Conservation (phyloP, 2,888 invertebrate species). For the Luperina testacea region DNA sequence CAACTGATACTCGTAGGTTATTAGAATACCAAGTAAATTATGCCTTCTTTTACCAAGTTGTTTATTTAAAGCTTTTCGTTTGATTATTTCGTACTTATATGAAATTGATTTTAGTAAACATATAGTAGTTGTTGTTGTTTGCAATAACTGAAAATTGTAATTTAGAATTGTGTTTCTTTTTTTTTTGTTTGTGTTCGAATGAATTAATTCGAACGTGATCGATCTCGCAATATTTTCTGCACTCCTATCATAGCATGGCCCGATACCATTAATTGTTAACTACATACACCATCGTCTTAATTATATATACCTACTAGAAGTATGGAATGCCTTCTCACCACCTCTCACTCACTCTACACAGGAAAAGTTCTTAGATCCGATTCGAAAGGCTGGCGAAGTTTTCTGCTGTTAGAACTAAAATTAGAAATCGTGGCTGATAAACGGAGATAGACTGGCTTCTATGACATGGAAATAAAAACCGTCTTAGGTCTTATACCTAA, state of each 20-base stretch:
- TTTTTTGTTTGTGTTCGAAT: too few species aligned
- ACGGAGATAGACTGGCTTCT: background rate
- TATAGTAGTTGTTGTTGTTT: background rate
- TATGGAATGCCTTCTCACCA: background rate
- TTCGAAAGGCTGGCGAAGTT: background rate
- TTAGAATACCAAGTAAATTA: conserved; percentile 8
- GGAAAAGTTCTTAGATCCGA: background rate
- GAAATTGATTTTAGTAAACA: background rate
- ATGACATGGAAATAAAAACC: background rate
- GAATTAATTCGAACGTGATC: background rate
- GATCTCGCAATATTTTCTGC: background rate
- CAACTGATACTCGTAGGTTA: conserved; percentile 2
- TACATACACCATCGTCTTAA: background rate
- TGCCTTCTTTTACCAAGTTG: background rate
- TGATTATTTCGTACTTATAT: background rate
- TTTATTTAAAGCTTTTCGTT: background rate
- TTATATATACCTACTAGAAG: background rate
- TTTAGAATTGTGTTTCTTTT: background rate
- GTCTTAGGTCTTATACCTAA: too few species aligned
- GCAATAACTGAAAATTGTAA: background rate
- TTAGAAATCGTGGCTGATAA: background rate
- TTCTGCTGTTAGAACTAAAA: background rate
- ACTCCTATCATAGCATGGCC: background rate
- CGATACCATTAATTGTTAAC: background rate
- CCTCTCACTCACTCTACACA: background rate